These are phyloP conservation scores for Triops longicaudatus DNA, from an alignment of 1,140 invertebrate species.

Conservation along the genomic window DNA sequence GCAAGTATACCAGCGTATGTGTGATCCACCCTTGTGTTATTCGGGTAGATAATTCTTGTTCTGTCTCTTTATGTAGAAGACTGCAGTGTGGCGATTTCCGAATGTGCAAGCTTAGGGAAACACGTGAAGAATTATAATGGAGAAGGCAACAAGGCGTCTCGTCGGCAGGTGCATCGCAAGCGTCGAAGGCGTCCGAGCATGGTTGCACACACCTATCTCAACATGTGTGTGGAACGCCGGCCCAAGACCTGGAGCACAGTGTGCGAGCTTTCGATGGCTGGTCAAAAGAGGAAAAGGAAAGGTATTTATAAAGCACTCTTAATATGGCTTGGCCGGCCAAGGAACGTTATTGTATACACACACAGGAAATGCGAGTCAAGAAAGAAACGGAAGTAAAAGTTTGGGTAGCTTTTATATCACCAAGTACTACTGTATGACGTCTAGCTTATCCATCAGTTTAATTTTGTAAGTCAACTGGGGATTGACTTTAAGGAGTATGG, in stretches of 20 bases:
- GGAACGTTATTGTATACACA: neutral
- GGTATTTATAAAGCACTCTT: conserved; percentile 4
- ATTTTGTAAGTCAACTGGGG: too few relatives aligned
- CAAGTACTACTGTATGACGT: too few relatives aligned
- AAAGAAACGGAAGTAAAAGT: conserved; percentile 15
- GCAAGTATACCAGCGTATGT: neutral
- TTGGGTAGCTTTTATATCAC: conserved; percentile 2
- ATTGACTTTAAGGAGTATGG: too few relatives aligned
- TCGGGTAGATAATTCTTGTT: neutral
- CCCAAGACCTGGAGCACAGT: neutral
- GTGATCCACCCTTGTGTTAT: neutral
- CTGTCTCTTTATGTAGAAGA: neutral
- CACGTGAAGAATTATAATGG: neutral
- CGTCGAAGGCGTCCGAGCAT: conserved; percentile 4
- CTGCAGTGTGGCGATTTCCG: neutral
- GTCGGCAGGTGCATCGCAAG: conserved; percentile 13
- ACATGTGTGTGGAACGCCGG: neutral
- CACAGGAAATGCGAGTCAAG: conserved; percentile 14
- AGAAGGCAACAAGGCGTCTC: neutral
- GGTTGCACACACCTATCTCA: neutral
- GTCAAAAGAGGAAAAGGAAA: neutral
- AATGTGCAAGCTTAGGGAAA: neutral
- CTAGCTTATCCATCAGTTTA: too few relatives aligned
- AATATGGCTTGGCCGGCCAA: neutral
- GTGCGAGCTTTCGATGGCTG: neutral